Evolutionary conservation across 2,888 invertebrate genomes (phyloP).

Genomic region (Pandemis heparana): DNA sequence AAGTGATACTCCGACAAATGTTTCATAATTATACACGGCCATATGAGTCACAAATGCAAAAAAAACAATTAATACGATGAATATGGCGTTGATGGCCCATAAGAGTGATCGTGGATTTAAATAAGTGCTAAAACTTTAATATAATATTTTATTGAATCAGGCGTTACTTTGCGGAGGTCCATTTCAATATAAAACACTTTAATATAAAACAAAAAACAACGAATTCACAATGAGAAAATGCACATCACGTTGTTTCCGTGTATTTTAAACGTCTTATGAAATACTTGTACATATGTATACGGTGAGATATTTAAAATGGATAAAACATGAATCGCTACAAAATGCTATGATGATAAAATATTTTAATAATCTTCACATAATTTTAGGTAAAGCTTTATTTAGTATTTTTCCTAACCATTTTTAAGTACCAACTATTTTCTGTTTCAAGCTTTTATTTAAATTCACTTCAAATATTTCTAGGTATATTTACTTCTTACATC

Average conservation of each 20-base stretch:
- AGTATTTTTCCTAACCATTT: no score
- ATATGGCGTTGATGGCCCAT: conserved; percentile 15
- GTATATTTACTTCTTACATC: no score
- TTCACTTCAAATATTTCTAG: no score
- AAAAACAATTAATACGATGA: conserved; percentile 15
- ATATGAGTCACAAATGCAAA: conserved; percentile 1
- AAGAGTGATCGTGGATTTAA: conserved; percentile 9
- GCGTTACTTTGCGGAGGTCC: no score
- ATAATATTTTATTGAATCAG: no score
- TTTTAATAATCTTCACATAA: neutral
- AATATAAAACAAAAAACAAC: neutral
- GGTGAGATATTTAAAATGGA: neutral
- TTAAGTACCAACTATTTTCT: no score
- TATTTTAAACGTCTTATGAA: neutral
- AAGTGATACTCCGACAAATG: neutral
- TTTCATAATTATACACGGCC: conserved; percentile 25
- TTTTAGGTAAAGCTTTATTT: neutral
- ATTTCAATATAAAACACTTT: no score
- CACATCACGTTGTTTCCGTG: neutral
- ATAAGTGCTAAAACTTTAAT: conserved; percentile 13
- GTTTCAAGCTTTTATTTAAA: no score
- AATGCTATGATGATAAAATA: neutral
- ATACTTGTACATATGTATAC: neutral
- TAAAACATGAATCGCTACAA: neutral
- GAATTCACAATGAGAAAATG: neutral